Evolutionary conservation across 2,888 invertebrate species (phyloP).

Genomic region (Cyclophora albipunctata): DNA sequence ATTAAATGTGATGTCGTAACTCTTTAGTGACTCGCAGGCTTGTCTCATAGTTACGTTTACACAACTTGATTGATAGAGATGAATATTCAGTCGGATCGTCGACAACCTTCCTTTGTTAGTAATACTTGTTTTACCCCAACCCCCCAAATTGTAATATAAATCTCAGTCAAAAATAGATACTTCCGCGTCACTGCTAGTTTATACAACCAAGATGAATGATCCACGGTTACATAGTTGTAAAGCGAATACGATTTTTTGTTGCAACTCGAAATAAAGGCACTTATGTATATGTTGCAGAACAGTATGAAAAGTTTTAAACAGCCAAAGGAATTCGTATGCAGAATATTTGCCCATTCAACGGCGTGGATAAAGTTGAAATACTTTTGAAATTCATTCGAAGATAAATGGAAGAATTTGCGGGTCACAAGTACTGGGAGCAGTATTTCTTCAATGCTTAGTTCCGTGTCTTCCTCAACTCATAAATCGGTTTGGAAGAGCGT

Average conservation of each 20-base stretch:
- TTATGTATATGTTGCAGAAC: too few relatives aligned
- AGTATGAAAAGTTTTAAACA: slow-evolving; percentile 1
- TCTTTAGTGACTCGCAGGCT: slow-evolving; percentile 27
- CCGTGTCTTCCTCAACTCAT: slow-evolving; percentile 37
- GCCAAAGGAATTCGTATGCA: slow-evolving; percentile 3
- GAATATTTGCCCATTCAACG: slow-evolving; percentile 15
- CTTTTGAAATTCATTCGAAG: slow-evolving; percentile 21
- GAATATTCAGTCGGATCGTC: slow-evolving; percentile 49
- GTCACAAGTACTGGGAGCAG: slow-evolving; percentile 19
- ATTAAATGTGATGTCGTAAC: slow-evolving; percentile 27
- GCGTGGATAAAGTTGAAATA: slow-evolving; percentile 2
- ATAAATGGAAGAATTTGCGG: slow-evolving; percentile 26
- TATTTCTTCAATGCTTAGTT: slow-evolving; percentile 29
- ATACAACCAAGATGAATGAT: too few relatives aligned
- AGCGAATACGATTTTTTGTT: too few relatives aligned
- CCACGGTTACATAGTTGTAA: too few relatives aligned
- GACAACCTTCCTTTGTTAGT: slow-evolving; percentile 40
- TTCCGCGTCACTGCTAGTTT: slow-evolving; percentile 29
- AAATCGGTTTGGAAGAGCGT: slow-evolving; percentile 50
- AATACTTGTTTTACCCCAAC: slow-evolving; percentile 36
- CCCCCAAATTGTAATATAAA: slow-evolving; percentile 52
- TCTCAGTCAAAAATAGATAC: slow-evolving; percentile 44
- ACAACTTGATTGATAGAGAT: slow-evolving; percentile 58
- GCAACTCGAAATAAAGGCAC: too few relatives aligned
- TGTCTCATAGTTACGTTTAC: slow-evolving; percentile 46